Evolutionary conservation across 53 echinoderm and acorn worm species (phyloP).

Genomic region (Temnopleurus reevesii): DNA sequence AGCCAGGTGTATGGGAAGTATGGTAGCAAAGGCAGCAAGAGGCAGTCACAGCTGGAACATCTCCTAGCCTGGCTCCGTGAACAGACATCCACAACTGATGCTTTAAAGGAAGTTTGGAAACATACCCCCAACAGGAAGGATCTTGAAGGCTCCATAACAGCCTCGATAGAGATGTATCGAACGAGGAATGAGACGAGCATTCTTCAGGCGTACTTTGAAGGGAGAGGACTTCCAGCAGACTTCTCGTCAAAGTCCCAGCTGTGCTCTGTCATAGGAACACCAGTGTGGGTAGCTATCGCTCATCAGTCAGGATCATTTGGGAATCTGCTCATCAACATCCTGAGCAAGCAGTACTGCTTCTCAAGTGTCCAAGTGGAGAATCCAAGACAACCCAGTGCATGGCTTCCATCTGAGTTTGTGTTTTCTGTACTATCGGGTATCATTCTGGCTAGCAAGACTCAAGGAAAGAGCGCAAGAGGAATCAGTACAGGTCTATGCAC

Average conservation of each 20-base stretch:
- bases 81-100: constrained; percentile 42
- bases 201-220: constrained; percentile 38
- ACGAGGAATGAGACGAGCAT: constrained; percentile 23
- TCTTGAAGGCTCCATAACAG: constrained; percentile 37
- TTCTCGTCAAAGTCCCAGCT: constrained; percentile 8
- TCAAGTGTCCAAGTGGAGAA: constrained; percentile 64
- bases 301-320: constrained; percentile 56
- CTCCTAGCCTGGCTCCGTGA: constrained; percentile 40
- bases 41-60: constrained; percentile 23
- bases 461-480: not conserved
- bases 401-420: constrained; percentile 41
- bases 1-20: constrained; percentile 43
- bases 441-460: not conserved
- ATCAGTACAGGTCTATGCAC: not conserved
- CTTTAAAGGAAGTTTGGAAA: constrained; percentile 59
- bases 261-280: constrained; percentile 13
- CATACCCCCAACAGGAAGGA: not conserved
- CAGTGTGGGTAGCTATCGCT: constrained; percentile 63
- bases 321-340: constrained; percentile 58
- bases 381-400: constrained; percentile 36
- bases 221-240: constrained; percentile 11
- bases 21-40: not conserved
- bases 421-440: constrained; percentile 3
- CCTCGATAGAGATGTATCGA: constrained; percentile 70
- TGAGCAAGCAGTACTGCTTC: constrained; percentile 68